Base-by-base conservation (phyloP, 2,797 vertebrate genomes). In the Epinephelus coioides region DNA sequence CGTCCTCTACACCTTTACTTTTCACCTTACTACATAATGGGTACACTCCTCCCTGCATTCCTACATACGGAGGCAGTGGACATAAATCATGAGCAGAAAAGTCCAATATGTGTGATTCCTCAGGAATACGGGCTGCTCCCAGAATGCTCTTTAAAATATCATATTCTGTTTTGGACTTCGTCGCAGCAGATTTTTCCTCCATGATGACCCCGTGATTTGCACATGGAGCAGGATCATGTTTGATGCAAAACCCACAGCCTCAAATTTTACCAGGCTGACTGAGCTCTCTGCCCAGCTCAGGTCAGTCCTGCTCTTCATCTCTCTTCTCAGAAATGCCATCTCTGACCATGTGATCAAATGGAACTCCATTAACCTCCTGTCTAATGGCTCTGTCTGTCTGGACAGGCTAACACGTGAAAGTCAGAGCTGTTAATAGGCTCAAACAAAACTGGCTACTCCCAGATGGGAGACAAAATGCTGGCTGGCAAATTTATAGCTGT, bases 221-320 rank as follows among this genome's bases (percentile, higher is more conserved):
- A 46, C 47, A 57, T 23, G 49, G 8, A 5, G 17, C 15, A 18
- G 55, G 2, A 23, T 14, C 27, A 69, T 23, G 27, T 40, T 60
- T 50, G 53, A 9, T 4, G 4, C 51, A 11, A 27, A 73, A 46
- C 23, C 60, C 49, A 18, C 30, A 61, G 30, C 15, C 23, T 76
- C 46, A 50, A 55, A 21, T 81, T 62, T 44, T 51, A 73, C 40
- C n/a, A 34, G 27, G 27, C n/a, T 25, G 63, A 21, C 63, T 40
- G 56, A 55, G 18, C 43, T 62, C 43, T 3, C 47, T 54, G 49
- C 49, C 49, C 51, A 10, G 46, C 49, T 43, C 43, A 30, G 49
- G 62, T 71, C 69, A 64, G 50, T n/a, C n/a, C 21, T 3, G 38
- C 55, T 76, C 73, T 61, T 76, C 50, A 43, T 81, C 55, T 61